Conservation (phyloP, 2,113 vertebrate species). For the Xenopus borealis region DNA sequence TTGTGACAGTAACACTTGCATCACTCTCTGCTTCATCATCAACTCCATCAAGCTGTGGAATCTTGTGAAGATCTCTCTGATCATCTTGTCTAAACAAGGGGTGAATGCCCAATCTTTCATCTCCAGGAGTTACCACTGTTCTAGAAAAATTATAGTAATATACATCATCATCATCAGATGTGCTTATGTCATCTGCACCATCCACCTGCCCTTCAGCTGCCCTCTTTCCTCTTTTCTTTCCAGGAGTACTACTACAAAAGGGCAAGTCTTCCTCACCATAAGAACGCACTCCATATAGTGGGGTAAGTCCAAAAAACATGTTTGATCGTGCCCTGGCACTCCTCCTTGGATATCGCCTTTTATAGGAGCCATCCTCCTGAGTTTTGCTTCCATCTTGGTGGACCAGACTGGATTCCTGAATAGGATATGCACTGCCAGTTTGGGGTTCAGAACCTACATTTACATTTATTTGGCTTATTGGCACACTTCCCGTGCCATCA, state of each 20-base stretch:
- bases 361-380: conserved; percentile 87
- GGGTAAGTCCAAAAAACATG: conserved; percentile 95
- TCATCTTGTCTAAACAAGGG: conserved; percentile 88
- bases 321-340: conserved; percentile 93
- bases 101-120: conserved; percentile 79
- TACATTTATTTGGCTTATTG: conserved; percentile 51
- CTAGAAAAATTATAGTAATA: conserved; percentile 95
- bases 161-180: conserved; percentile 78
- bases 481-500: conserved; percentile 48
- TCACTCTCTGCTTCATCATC: conserved; percentile 96
- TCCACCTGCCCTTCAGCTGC: conserved; percentile 95
- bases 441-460: conserved; percentile 60
- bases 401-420: conserved; percentile 63
- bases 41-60: conserved; percentile 90
- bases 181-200: conserved; percentile 91
- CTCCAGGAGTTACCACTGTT: conserved; percentile 80
- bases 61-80: conserved; percentile 82
- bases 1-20: conserved; percentile 81
- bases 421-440: conserved; percentile 51
- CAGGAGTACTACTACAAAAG: conserved; percentile 80
- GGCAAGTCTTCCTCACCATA: conserved; percentile 93
- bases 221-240: conserved; percentile 84
- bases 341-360: conserved; percentile 90
- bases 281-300: conserved; percentile 92
- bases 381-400: conserved; percentile 77